Percentiles rank a stretch among this genome's conserved stretches.
These are phyloP conservation scores for Actinopyga echinites DNA, from an alignment of 53 echinoderm and acorn worm genomes.

Conservation along the genomic window DNA sequence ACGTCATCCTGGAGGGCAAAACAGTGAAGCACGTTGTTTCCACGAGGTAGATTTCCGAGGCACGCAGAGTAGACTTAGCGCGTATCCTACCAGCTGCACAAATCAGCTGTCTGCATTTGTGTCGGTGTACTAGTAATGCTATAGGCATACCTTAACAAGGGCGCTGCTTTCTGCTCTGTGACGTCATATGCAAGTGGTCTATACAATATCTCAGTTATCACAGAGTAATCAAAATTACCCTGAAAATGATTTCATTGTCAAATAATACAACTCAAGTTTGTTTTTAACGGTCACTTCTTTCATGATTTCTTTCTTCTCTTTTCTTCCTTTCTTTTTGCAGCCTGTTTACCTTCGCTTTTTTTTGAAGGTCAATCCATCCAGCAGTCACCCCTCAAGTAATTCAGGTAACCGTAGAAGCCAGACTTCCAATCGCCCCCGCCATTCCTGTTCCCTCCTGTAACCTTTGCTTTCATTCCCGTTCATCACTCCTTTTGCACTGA, in stretches of 20 bases:
- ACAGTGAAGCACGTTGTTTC: too few species aligned
- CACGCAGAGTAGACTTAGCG: too few species aligned
- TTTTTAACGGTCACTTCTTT: not conserved
- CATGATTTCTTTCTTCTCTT: not conserved
- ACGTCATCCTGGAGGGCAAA: too few species aligned
- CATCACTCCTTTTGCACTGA: constrained; percentile 31
- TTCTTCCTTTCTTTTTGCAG: not conserved
- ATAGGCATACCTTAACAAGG: too few species aligned
- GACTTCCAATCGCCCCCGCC: constrained; percentile 8
- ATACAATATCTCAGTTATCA: too few species aligned
- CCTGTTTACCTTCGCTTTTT: constrained; percentile 23
- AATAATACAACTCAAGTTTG: not conserved
- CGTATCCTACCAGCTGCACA: too few species aligned
- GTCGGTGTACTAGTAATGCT: too few species aligned
- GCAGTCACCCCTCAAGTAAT: constrained; percentile 15
- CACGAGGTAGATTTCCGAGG: too few species aligned
- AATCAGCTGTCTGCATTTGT: too few species aligned
- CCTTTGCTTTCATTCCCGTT: not conserved
- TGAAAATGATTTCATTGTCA: not conserved
- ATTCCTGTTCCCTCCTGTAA: constrained; percentile 25
- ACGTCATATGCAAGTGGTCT: too few species aligned
- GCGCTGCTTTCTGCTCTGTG: too few species aligned
- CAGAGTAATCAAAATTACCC: not conserved
- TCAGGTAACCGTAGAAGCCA: constrained; percentile 14
- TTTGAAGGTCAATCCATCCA: constrained; percentile 22